Evolutionary conservation across 64 coral and sea anemone genomes (phyloP).

Genomic region (Pachyseris speciosa): DNA sequence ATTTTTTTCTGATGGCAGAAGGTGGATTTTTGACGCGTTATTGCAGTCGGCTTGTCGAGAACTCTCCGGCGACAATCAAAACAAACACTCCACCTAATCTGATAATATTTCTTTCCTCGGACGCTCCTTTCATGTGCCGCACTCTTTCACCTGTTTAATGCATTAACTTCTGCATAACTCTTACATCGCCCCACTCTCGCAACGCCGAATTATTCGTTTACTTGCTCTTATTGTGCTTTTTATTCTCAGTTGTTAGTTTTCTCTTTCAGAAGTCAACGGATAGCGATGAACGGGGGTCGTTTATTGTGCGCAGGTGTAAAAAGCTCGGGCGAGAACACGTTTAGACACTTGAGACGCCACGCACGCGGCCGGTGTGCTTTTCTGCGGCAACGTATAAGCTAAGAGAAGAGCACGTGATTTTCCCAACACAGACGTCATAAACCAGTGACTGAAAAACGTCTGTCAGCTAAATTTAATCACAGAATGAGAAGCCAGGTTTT

Average conservation of each 20-base stretch:
- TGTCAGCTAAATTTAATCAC: not conserved
- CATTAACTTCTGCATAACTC: conserved; percentile 38
- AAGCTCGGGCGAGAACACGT: not conserved
- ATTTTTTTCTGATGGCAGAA: conserved; percentile 3
- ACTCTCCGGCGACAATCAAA: conserved; percentile 66
- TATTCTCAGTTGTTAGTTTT: conserved; percentile 11
- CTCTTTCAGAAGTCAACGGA: not conserved
- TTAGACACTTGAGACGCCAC: not conserved
- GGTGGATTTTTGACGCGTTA: conserved; percentile 1
- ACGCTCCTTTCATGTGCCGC: conserved; percentile 73
- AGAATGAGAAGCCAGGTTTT: not conserved
- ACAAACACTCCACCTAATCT: conserved; percentile 73
- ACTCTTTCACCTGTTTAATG: conserved; percentile 67
- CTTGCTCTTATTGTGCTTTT: conserved; percentile 19
- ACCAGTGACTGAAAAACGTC: not conserved
- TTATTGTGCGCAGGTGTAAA: not conserved
- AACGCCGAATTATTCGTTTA: conserved; percentile 17
- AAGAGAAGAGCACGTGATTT: not conserved
- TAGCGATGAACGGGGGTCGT: not conserved
- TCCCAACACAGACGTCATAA: not conserved
- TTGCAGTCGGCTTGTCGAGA: conserved; percentile 46
- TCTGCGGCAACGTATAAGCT: not conserved
- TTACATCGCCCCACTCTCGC: not conserved
- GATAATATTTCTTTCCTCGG: conserved; percentile 69
- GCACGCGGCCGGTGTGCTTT: not conserved